Conservation (phyloP, 2,797 vertebrate genomes). For the Anisognathus igniventris region DNA sequence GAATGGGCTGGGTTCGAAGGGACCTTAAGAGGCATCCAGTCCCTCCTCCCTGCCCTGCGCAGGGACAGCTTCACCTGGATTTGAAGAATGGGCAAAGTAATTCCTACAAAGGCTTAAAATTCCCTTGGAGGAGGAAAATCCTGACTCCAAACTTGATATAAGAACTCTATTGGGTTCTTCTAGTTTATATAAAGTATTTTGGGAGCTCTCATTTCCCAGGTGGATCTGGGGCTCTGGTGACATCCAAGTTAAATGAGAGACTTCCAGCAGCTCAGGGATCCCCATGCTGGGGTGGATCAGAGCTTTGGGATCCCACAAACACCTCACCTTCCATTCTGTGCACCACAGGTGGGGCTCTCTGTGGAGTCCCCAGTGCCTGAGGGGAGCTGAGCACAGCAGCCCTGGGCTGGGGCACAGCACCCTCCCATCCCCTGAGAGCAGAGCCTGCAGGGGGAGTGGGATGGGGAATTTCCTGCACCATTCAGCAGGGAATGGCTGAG, state of each 20-base stretch:
- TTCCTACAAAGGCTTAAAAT: neutral
- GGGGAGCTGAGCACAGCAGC: neutral
- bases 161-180: fast-evolving
- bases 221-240: neutral
- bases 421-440: fast-evolving
- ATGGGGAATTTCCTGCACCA: neutral
- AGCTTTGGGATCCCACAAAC: neutral
- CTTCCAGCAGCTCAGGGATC: fast-evolving
- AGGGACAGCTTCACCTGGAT: neutral
- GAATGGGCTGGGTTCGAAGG: neutral
- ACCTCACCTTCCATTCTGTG: neutral
- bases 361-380: neutral
- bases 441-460: neutral
- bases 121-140: neutral
- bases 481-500: neutral
- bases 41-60: neutral
- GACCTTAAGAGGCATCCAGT: neutral
- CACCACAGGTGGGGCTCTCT: fast-evolving
- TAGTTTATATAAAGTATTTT: neutral
- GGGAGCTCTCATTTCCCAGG: neutral
- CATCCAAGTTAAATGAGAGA: neutral
- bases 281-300: neutral
- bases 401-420: neutral
- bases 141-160: neutral
- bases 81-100: neutral